Evolutionary conservation across 1,140 invertebrate genomes (phyloP), one percentile per base, ranked within the genome.

Genomic region (Drosophila hydei): DNA sequence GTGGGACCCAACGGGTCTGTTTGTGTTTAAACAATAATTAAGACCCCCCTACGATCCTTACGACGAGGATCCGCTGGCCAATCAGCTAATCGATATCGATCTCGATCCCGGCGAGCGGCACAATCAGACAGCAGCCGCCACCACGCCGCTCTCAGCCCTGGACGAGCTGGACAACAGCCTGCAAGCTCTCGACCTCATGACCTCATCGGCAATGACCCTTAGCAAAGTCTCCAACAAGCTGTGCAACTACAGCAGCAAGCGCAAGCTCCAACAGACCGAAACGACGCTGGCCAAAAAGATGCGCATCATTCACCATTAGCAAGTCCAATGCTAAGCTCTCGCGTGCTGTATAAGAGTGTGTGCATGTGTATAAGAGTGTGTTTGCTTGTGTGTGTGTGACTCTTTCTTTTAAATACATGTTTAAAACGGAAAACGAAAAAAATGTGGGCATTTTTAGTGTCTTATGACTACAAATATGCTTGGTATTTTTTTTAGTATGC

Each of bases 1-100:
- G 75, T 96, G 95, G 95, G 95, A 95, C 69, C 91, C 91, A 18
- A 91, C 91, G 60, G 90, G 91, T 71, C 70, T 91, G 33, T 91
- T 91, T 52, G 89, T 91, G 77, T 91, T 91, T 51, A 91, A 91
- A 68, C 90, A 91, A 91, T 91, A 91, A 91, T 91, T 90, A 90
- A 89, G 77, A 88, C 84, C 84, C 76, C 78, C 78, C 87, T 89
- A 85, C 79, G 85, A 89, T 89, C 84, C 84, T 79, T 88, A 88
- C 65, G 84, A 88, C 50, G 81, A 87, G 81, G 81, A 87, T 87
- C 81, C 81, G 74, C 63, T 87, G 74, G 81, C 81, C 74, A 87
- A 87, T 61, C 81, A 87, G 75, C 74, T 87, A 25, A 88, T 79
- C 71, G 81, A 87, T 40, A 78, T 87, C 43, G 81, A 81, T n/a